phyloP scores from a whole-genome alignment of 1,140 invertebrate species.

The Saccostrea echinata region DNA sequence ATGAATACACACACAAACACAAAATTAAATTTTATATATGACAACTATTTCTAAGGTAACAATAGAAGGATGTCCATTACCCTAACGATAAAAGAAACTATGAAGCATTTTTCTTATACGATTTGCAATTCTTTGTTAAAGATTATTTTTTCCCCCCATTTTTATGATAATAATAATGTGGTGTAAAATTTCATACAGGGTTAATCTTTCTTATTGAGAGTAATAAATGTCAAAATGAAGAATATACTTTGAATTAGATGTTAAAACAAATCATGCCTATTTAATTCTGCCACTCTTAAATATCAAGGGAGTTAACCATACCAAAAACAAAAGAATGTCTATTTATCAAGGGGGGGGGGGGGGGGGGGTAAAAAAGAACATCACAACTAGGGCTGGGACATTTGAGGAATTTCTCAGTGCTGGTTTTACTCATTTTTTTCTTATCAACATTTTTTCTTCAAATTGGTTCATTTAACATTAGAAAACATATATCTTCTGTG shows the following conservation, averaged over 20 bases:
- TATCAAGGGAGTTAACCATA: too few relatives aligned
- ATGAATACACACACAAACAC: neutral
- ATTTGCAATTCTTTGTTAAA: neutral
- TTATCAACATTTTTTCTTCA: too few relatives aligned
- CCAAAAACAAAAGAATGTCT: too few relatives aligned
- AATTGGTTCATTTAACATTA: too few relatives aligned
- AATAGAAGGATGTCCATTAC: neutral
- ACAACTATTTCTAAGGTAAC: constrained; percentile 7
- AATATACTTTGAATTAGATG: neutral
- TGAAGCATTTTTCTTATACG: neutral
- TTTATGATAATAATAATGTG: neutral
- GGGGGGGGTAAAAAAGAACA: too few relatives aligned
- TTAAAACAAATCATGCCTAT: too few relatives aligned
- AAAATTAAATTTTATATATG: neutral
- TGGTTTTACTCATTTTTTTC: too few relatives aligned
- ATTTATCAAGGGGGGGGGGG: too few relatives aligned
- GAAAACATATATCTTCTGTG: too few relatives aligned
- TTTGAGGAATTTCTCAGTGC: too few relatives aligned
- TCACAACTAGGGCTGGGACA: too few relatives aligned
- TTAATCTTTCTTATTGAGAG: neutral
- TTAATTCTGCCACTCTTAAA: too few relatives aligned
- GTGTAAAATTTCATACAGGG: neutral
- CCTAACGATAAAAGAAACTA: neutral
- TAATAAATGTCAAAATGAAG: neutral
- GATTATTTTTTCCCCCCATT: neutral